Evolutionary conservation across 2,797 vertebrate species (phyloP).

Genomic region (Graptemys geographica): DNA sequence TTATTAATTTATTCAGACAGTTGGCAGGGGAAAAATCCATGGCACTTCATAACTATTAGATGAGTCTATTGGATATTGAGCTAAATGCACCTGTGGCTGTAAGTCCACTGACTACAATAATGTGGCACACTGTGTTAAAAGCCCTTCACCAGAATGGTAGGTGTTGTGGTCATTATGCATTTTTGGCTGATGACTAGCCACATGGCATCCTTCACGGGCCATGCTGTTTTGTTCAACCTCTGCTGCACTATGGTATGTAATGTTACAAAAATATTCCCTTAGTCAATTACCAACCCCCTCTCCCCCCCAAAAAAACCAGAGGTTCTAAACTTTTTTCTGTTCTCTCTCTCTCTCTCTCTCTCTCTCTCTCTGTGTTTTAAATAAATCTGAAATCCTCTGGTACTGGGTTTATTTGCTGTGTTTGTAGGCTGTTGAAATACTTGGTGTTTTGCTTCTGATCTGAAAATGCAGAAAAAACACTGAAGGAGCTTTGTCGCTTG

Average conservation of each 20-base stretch:
- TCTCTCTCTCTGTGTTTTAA: background rate
- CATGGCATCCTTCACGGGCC: background rate
- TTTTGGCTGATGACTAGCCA: constrained; percentile 33
- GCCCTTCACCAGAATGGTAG: background rate
- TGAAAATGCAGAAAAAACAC: constrained; percentile 47
- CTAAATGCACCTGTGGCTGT: background rate
- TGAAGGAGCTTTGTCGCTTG: constrained; percentile 49
- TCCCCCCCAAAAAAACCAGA: background rate
- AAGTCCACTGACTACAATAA: background rate
- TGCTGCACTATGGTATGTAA: constrained; percentile 1
- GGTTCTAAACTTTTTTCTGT: background rate
- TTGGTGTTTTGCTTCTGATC: background rate
- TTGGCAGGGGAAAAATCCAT: background rate
- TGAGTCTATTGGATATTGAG: background rate
- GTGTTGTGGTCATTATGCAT: background rate
- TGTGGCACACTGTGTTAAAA: background rate
- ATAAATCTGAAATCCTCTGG: background rate
- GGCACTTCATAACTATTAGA: background rate
- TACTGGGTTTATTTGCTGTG: constrained; percentile 10
- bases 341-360: background rate
- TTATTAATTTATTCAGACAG: background rate
- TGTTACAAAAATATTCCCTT: constrained; percentile 38
- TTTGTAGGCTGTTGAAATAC: constrained; percentile 44
- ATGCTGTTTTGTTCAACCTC: constrained; percentile 19
- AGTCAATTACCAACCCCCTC: constrained; percentile 34